Base-by-base conservation (phyloP, 2,888 invertebrate species). In the Rhopalosiphum nymphaeae region DNA sequence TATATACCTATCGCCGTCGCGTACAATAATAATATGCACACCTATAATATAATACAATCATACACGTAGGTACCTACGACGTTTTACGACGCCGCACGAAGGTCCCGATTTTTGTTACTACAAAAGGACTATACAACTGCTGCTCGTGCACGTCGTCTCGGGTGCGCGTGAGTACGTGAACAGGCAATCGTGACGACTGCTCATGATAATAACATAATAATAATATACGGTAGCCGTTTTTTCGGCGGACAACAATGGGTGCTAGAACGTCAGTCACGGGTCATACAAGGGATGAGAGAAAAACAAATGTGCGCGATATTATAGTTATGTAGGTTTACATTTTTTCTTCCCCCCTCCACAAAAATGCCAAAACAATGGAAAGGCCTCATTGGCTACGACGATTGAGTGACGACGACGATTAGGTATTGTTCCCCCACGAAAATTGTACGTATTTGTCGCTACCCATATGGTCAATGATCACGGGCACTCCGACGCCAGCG, bases 361-460 rank as follows among this genome's bases (percentile, higher is more conserved):
- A 91, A 84, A 46, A 44, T 44, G 21, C 91, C 42, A 57, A 91
- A 85, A 91, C 91, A 85, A 91, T 91, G n/a, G 85, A 85, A 44
- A 91, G 25, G n/a, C 25, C 57, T 91, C 56, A 21, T 78, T 78
- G 36, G 2, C 36, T 21, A 9, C 21, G 78, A 7, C 21, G 78
- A 36, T 49, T 13, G 1, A 49, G 49, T n/a, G 67, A 29, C 29
- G 29, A n/a, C 91, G 29, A 42, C 56, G 84, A 56, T 85, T 85
- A 25, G 44, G 44, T 91, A 36, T 85, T 91, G n/a, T 91, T 91
- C 25, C 16, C n/a, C n/a, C 85, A 78, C 36, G 78, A 78, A 36
- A 21, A 78, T 36, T 42, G 78, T 36, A 36, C 36, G 53, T 53
- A 36, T 42, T 78, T 7, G n/a, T 44, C 44, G n/a, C n/a, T 44